Conservation (phyloP, 2,797 vertebrate species). For the Morelia viridis region DNA sequence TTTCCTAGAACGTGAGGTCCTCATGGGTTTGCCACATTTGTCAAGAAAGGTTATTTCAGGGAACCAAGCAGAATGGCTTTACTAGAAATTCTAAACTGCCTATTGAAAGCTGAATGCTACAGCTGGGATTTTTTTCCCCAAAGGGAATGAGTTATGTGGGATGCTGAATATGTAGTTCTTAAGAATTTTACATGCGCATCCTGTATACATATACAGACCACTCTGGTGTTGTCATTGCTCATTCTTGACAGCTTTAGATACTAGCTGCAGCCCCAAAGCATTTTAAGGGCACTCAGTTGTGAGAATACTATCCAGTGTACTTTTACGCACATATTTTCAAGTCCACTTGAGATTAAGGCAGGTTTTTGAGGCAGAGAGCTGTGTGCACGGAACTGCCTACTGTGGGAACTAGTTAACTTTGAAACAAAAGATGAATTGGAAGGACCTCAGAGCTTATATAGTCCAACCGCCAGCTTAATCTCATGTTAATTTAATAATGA, state of each 20-base stretch:
- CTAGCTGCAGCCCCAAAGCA: too few relatives aligned
- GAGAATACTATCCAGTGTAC: too few relatives aligned
- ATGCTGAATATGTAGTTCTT: not conserved
- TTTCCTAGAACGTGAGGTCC: not conserved
- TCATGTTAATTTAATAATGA: not conserved
- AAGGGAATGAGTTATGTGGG: not conserved
- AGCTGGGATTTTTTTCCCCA: not conserved
- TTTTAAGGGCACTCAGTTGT: too few relatives aligned
- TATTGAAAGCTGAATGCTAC: not conserved
- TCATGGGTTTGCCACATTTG: not conserved
- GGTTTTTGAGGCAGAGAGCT: too few relatives aligned
- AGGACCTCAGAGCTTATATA: not conserved
- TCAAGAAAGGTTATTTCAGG: not conserved
- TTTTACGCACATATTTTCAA: too few relatives aligned
- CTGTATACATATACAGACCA: not conserved
- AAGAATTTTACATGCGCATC: not conserved
- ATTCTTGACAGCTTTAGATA: not conserved
- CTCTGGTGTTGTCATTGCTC: not conserved
- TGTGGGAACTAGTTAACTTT: too few relatives aligned
- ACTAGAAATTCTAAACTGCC: not conserved
- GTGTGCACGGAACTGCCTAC: too few relatives aligned
- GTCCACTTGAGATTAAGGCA: too few relatives aligned
- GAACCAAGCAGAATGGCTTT: not conserved
- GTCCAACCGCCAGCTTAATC: too few relatives aligned
- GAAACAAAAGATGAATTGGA: not conserved